These are phyloP conservation scores for Anisognathus igniventris DNA, from an alignment of 2,797 vertebrate genomes.

Conservation along the genomic window DNA sequence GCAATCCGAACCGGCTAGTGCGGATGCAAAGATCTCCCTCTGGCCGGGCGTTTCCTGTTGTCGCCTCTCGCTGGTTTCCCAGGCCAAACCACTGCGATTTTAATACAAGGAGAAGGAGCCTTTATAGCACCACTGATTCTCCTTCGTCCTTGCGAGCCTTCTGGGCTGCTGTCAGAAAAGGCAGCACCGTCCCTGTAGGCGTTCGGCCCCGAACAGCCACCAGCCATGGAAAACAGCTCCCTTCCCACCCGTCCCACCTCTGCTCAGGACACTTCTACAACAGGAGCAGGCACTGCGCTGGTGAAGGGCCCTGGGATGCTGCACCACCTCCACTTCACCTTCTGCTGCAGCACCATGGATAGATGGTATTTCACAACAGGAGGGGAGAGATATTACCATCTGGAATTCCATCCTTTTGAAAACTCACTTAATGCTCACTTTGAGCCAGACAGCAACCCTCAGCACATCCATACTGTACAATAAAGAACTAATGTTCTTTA, in stretches of 20 bases:
- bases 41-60: no score
- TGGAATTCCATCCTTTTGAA: background rate
- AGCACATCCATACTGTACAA: background rate
- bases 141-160: background rate
- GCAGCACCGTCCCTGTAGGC: fast-evolving
- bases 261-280: background rate
- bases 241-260: background rate
- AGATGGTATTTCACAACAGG: background rate
- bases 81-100: background rate
- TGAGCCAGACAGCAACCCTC: background rate
- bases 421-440: background rate
- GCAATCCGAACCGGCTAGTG: fast-evolving
- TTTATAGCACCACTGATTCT: fast-evolving
- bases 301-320: background rate
- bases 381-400: background rate
- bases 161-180: background rate
- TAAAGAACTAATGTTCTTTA: background rate
- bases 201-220: fast-evolving
- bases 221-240: fast-evolving
- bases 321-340: background rate
- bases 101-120: background rate
- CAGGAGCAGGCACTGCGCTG: fast-evolving
- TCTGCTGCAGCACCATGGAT: fast-evolving
- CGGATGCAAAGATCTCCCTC: no score
- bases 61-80: background rate